These are phyloP conservation scores for Daktulosphaira vitifoliae DNA, from an alignment of 1,140 invertebrate genomes.

Conservation along the genomic window DNA sequence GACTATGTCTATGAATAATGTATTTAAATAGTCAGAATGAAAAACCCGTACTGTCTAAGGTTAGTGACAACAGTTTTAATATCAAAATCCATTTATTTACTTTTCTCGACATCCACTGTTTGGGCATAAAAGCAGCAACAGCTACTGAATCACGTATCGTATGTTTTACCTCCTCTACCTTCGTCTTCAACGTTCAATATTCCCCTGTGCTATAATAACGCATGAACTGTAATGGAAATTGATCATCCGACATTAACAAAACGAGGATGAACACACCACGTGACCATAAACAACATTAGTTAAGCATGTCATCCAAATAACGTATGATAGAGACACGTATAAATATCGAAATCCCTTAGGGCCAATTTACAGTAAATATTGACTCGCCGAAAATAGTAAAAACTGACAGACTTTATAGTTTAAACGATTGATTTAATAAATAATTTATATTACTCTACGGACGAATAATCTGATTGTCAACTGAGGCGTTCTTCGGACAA, in stretches of 20 bases:
- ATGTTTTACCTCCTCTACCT: not conserved
- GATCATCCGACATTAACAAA: conserved; percentile 13
- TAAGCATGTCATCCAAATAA: not conserved
- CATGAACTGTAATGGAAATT: conserved; percentile 7
- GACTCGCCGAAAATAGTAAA: too few relatives aligned
- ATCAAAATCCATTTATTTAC: not conserved
- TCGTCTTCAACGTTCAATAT: not conserved
- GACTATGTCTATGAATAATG: too few relatives aligned
- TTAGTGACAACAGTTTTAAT: too few relatives aligned
- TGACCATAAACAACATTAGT: conserved; percentile 11
- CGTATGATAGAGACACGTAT: conserved; percentile 17
- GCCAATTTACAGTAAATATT: too few relatives aligned
- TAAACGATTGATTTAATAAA: too few relatives aligned
- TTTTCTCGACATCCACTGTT: not conserved
- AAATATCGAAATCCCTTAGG: not conserved
- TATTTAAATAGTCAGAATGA: too few relatives aligned
- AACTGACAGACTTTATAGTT: too few relatives aligned
- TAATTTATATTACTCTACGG: too few relatives aligned
- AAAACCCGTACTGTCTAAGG: too few relatives aligned
- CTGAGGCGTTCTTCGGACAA: too few relatives aligned
- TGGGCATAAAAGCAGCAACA: not conserved
- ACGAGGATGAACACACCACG: conserved; percentile 11
- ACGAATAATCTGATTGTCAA: too few relatives aligned
- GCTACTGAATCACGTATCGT: conserved; percentile 11
- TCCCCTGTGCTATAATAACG: not conserved